Base-by-base conservation (phyloP, 2,113 vertebrate genomes). In the Phylloscopus whistleri region DNA sequence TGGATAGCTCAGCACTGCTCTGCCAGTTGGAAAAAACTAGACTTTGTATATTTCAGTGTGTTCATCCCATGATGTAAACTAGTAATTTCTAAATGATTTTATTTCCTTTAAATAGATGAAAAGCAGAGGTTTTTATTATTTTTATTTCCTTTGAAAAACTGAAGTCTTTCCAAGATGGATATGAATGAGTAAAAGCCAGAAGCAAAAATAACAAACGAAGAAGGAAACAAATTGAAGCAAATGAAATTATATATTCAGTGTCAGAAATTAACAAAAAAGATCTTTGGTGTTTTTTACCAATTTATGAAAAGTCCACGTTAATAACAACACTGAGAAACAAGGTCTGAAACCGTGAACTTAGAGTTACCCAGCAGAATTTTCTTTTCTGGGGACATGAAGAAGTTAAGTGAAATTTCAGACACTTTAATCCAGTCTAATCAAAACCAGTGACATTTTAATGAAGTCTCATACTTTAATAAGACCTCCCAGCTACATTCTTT, bases 401-500 rank as follows among this genome's bases (percentile, higher is more conserved):
- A 94, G 37, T 51, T 70, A 66, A 85, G 39, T 51, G 64, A 90
- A 33, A 52, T 81, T 94, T 90, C 84, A 94, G 49, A 39, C 12
- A 33, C 83, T 92, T 93, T 82, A 91, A 95, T 94, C 83, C 53
- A 51, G 13, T 33, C 26, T 75, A 92, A 85, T 93, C 84, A 90
- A 91, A 95, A 21, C 28, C 77, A 78, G 74, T 63, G 52, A 80
- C 82, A 73, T 63, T 70, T 72, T 74, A 93, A 87, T 89, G 84
- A 92, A 78, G 58, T 63, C 56, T 84, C 58, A 26, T 87, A 58
- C 68, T 95, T 76, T 93, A 96, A 94, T 86, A 89, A 95, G 85
- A 93, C 78, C 87, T 96, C 68, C 79, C 49, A 93, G 93, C 84
- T 95, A 90, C 58, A 26, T 74, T 90, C 74, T 91, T 96, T 96